These are phyloP conservation scores for Mormyrops boulengeri DNA, from an alignment of 2,797 vertebrate genomes.

Conservation along the genomic window DNA sequence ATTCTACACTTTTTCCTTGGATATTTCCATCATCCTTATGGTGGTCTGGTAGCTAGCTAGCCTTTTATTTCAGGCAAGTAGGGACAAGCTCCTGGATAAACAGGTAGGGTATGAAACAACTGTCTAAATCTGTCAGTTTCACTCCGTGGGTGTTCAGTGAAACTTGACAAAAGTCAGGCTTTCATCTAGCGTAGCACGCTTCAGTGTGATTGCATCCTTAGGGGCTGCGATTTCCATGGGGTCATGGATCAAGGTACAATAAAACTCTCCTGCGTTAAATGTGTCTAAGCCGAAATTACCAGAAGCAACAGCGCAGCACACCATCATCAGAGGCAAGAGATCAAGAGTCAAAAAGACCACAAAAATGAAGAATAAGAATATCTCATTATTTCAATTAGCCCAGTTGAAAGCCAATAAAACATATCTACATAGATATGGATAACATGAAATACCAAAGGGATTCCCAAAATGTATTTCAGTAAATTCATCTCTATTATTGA, in stretches of 20 bases:
- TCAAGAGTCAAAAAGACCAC: neutral
- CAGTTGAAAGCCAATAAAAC: neutral
- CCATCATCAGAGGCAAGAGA: neutral
- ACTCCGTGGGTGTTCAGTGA: conserved; percentile 46
- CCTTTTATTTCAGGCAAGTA: conserved; percentile 28
- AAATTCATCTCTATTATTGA: neutral
- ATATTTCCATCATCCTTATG: neutral
- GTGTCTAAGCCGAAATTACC: neutral
- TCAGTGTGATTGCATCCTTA: neutral
- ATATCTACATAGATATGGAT: neutral
- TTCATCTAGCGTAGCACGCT: conserved; percentile 3
- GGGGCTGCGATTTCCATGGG: neutral
- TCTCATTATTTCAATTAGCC: neutral
- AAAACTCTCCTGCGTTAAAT: neutral
- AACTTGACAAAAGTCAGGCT: conserved; percentile 24
- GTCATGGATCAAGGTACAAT: neutral
- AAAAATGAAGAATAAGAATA: neutral
- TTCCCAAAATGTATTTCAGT: neutral
- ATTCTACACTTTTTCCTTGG: neutral
- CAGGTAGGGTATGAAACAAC: conserved; percentile 30
- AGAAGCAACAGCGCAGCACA: neutral
- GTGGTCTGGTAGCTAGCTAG: conserved; percentile 29
- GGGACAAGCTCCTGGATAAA: conserved; percentile 34
- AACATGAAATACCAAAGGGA: neutral
- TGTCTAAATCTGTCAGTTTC: conserved; percentile 33